A percentile compares a stretch with the other conserved stretches of the same genome.
Conservation (phyloP, 2,888 invertebrate genomes). For the Rhaphigaster nebulosa region DNA sequence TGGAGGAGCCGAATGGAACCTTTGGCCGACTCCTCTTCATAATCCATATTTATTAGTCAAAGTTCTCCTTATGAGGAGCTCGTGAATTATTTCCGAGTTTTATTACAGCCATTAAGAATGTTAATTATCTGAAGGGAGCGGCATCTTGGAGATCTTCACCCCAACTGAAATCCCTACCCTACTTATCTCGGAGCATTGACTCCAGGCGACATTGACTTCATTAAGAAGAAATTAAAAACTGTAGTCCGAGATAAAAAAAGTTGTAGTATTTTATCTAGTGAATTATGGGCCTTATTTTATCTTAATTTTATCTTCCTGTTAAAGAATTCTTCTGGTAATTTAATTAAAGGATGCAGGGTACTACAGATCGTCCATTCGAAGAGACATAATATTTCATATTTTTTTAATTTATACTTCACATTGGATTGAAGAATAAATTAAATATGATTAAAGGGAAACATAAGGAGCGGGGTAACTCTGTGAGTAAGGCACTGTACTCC, state of each 20-base stretch:
- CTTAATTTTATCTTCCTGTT: neutral
- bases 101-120: conserved; percentile 35
- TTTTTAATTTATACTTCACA: too few relatives aligned
- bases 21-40: neutral
- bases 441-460: too few relatives aligned
- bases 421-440: too few relatives aligned
- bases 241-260: neutral
- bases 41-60: conserved; percentile 32
- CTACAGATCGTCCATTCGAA: neutral
- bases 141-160: neutral
- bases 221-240: conserved; percentile 36
- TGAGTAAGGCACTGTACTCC: too few relatives aligned
- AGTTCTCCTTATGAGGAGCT: conserved; percentile 13
- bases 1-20: neutral
- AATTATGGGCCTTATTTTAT: neutral
- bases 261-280: neutral
- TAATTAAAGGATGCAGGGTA: neutral
- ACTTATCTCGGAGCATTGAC: neutral
- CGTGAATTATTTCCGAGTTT: conserved; percentile 24
- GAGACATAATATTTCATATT: too few relatives aligned
- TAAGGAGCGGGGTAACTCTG: too few relatives aligned
- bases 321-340: neutral
- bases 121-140: neutral
- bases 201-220: neutral
- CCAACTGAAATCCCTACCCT: neutral